These are phyloP conservation scores for Suricata suricatta DNA, from an alignment of 2,113 vertebrate species.

Conservation along the genomic window DNA sequence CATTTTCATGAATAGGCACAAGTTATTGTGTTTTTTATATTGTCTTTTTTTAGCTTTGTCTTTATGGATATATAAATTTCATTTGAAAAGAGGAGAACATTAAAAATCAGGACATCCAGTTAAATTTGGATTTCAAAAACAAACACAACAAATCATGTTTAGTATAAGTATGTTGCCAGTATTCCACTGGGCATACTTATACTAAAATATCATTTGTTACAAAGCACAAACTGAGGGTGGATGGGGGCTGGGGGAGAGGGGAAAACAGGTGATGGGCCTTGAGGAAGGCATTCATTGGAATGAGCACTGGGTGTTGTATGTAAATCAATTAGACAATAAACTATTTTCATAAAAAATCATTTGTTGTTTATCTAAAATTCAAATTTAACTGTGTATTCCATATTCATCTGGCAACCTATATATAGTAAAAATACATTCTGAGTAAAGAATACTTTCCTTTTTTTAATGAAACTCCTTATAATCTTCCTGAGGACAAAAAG, in stretches of 20 bases:
- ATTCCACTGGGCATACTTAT: neutral
- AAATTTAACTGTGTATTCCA: neutral
- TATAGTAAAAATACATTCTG: constrained; percentile 20
- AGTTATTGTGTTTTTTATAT: neutral
- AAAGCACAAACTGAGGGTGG: too few species aligned
- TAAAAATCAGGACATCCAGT: neutral
- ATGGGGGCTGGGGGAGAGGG: too few species aligned
- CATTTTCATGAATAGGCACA: neutral
- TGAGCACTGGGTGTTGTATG: too few species aligned
- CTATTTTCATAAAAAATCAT: neutral
- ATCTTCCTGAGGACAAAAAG: constrained; percentile 40
- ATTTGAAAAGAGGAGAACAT: neutral
- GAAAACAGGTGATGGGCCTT: too few species aligned
- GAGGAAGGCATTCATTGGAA: too few species aligned
- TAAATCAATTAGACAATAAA: too few species aligned
- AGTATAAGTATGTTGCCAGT: neutral
- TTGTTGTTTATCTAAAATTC: constrained; percentile 22
- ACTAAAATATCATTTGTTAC: neutral
- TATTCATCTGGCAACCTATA: neutral
- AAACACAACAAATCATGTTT: neutral
- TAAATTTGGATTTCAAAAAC: constrained; percentile 27
- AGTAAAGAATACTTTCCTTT: constrained; percentile 40
- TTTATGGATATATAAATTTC: neutral
- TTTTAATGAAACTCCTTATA: neutral
- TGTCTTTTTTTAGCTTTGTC: neutral